Evolutionary conservation across 64 coral and sea anemone species (phyloP).

Genomic region (Pocillopora damicornis): DNA sequence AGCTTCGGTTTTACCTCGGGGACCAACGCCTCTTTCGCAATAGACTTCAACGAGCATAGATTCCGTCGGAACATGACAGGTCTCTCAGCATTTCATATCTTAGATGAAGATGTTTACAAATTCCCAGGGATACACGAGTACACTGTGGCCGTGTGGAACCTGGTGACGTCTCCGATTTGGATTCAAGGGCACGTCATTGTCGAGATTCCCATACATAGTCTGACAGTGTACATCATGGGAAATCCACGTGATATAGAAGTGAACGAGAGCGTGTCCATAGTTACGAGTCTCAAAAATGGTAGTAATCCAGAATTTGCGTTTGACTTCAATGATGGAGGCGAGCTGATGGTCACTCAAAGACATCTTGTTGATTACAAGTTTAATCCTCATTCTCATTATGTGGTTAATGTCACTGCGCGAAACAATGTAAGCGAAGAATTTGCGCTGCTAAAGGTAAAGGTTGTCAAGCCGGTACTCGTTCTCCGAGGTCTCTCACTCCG

Average conservation of each 20-base stretch:
- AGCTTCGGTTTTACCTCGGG: background rate
- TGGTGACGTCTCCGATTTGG: background rate
- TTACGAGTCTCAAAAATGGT: background rate
- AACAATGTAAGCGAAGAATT: conserved; percentile 9
- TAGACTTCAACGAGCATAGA: background rate
- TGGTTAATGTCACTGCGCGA: conserved; percentile 1
- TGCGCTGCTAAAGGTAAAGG: background rate
- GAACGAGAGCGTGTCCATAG: conserved; percentile 20
- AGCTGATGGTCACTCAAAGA: background rate
- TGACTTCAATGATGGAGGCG: conserved; percentile 11
- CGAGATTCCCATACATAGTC: background rate
- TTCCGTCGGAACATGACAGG: background rate
- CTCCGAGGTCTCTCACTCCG: background rate
- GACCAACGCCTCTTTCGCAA: background rate
- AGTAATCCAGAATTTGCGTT: conserved; percentile 18
- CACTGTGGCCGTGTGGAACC: conserved; percentile 16
- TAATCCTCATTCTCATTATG: conserved; percentile 9
- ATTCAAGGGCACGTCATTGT: background rate
- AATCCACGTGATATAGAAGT: background rate
- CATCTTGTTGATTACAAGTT: conserved; percentile 6
- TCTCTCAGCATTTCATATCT: background rate
- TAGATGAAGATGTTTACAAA: background rate
- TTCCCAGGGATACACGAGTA: background rate
- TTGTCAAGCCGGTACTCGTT: conserved; percentile 8
- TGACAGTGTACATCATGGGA: background rate